These are phyloP conservation scores for Microplitis mediator DNA, from an alignment of 1,140 invertebrate species.

Conservation along the genomic window DNA sequence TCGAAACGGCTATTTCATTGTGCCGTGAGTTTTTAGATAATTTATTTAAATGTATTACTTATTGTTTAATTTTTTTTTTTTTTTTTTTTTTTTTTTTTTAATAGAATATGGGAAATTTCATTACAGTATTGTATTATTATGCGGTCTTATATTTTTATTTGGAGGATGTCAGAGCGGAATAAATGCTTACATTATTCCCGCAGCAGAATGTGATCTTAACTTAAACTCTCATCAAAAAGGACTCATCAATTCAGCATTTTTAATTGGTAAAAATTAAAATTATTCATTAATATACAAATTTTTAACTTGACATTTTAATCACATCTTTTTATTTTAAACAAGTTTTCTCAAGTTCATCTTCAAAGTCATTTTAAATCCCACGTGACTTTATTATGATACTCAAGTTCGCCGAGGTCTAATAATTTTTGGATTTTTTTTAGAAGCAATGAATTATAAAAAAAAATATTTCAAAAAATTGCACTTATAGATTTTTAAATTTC, in stretches of 20 bases:
- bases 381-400: no score
- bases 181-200: conserved; percentile 66
- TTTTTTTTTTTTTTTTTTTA: neutral
- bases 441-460: no score
- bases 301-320: neutral
- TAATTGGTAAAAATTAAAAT: conserved; percentile 55
- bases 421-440: no score
- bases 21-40: conserved; percentile 1
- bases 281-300: conserved; percentile 3
- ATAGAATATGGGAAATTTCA: conserved; percentile 50
- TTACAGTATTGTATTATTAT: conserved; percentile 44
- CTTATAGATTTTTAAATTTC: no score
- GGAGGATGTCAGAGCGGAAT: conserved; percentile 68
- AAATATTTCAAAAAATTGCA: no score
- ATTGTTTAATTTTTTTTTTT: conserved; percentile 22
- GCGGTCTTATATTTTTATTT: conserved; percentile 58
- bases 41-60: neutral
- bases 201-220: conserved; percentile 63
- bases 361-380: no score
- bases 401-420: no score
- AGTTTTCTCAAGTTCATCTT: no score
- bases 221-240: conserved; percentile 64
- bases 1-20: conserved; percentile 13
- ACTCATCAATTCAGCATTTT: conserved; percentile 65
- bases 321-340: no score